Evolutionary conservation across 1,140 invertebrate genomes (phyloP).

Genomic region (Marisa cornuarietis): DNA sequence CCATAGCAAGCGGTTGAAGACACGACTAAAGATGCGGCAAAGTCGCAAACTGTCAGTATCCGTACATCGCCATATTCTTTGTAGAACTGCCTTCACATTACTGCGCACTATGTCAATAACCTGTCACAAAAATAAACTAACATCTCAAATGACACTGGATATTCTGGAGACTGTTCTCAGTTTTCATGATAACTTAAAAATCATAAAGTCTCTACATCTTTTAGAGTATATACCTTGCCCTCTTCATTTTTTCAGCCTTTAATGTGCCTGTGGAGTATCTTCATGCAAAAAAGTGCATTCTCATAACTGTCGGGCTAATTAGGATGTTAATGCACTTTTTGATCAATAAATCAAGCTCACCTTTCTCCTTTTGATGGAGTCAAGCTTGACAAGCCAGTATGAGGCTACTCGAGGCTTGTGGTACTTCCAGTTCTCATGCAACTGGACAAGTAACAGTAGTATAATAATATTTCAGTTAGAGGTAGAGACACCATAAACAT

Average conservation of each 20-base stretch:
- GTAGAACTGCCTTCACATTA: conserved; percentile 62
- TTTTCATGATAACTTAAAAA: too few species aligned
- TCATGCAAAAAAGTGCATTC: background rate
- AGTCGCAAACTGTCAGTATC: conserved; percentile 61
- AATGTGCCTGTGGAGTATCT: background rate
- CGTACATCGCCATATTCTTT: conserved; percentile 53
- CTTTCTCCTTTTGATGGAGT: conserved; percentile 65
- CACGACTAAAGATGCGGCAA: conserved; percentile 61
- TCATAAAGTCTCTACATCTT: too few species aligned
- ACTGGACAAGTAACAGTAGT: conserved; percentile 36
- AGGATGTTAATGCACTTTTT: background rate
- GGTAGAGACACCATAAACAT: background rate
- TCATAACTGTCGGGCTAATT: too few species aligned
- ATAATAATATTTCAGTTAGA: background rate
- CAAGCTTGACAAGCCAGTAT: conserved; percentile 66
- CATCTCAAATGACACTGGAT: too few species aligned
- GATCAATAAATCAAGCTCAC: conserved; percentile 35
- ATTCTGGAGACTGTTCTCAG: too few species aligned
- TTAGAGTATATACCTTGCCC: too few species aligned
- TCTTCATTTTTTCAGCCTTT: background rate
- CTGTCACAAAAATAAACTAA: conserved; percentile 33
- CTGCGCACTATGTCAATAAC: conserved; percentile 64
- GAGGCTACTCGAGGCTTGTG: conserved; percentile 65
- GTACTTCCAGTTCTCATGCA: conserved; percentile 65
- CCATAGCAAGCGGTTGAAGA: conserved; percentile 65